Evolutionary conservation across 2,888 invertebrate species (phyloP).

Genomic region (Zaprionus obscuricornis): DNA sequence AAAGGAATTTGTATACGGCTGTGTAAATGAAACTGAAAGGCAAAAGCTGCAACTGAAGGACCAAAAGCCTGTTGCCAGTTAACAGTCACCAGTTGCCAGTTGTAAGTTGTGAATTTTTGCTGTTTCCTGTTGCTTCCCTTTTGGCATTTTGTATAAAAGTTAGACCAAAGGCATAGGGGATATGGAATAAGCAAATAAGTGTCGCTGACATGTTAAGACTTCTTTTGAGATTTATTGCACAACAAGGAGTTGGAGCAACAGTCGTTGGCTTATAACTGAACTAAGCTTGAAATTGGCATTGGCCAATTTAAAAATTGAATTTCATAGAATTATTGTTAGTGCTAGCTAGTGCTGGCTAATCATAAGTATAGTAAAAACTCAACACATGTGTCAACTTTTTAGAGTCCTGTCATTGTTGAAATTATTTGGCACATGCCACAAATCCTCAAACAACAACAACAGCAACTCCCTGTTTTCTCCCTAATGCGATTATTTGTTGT

Average conservation of each 20-base stretch:
- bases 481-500: constrained; percentile 73
- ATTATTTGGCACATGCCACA: constrained; percentile 68
- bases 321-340: constrained; percentile 28
- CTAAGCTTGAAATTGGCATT: too few relatives aligned
- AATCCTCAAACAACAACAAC: constrained; percentile 39
- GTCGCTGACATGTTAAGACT: constrained; percentile 74
- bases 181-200: constrained; percentile 58
- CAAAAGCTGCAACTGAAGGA: constrained; percentile 24
- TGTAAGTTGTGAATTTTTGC: constrained; percentile 29
- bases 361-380: constrained; percentile 30
- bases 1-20: constrained; percentile 68
- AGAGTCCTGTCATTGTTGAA: constrained; percentile 33
- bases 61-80: constrained; percentile 9
- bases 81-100: constrained; percentile 16
- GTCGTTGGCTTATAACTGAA: too few relatives aligned
- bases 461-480: too few relatives aligned
- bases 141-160: constrained; percentile 69
- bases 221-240: constrained; percentile 58
- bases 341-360: constrained; percentile 54
- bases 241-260: background rate
- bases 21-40: too few relatives aligned
- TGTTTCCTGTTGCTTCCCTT: constrained; percentile 66
- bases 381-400: constrained; percentile 44
- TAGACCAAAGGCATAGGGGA: constrained; percentile 39
- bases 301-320: constrained; percentile 79